Evolutionary conservation across 1,140 invertebrate species (phyloP), one percentile per base, ranked within the genome.

Genomic region (Thaumatotibia leucotreta): DNA sequence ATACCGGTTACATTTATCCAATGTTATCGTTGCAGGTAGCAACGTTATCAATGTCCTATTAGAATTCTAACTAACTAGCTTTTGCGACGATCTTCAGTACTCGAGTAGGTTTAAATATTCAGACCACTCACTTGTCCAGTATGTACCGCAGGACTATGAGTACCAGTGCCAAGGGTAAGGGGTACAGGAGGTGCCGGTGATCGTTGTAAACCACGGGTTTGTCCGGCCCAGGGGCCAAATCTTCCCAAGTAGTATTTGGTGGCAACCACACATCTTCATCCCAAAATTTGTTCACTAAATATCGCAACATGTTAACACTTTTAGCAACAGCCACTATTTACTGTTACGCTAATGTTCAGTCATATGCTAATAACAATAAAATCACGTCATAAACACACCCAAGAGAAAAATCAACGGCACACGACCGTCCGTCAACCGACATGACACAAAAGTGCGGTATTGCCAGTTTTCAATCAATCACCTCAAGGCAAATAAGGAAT

Each of bases 211-310:
- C 92, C 68, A 97, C 94, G 74, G 94, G 93, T 69, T 95, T 93
- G 73, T 93, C 95, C 50, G 95, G 93, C 69, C 94, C 96, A 22
- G 97, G 95, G 74, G 93, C 92, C 50, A 98, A 94, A 81, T 98
- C 95, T n/a, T 93, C 92, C 97, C 97, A 98, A 76, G 96, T 96
- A 66, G 95, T 95, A 87, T 97, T 97, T 68, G 97, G 96, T 66
- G 97, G 97, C 77, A 97, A 92, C 97, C 97, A 98, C 77, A 98
- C 89, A 77, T 94, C 88, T 76, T 95, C 94, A 77, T 94, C 94
- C 97, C 97, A 98, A 92, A 98, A 97, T 73, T 91, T 91, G 79
- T 94, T 89, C 64, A 92, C 82, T 45, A 93, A 58, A 62, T 61
- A 72, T 14, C 83, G 78, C 67, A 88, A 86, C 88, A 90, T 90